Conservation (phyloP, 1,140 invertebrate genomes). For the Pseudoatta argentina region DNA sequence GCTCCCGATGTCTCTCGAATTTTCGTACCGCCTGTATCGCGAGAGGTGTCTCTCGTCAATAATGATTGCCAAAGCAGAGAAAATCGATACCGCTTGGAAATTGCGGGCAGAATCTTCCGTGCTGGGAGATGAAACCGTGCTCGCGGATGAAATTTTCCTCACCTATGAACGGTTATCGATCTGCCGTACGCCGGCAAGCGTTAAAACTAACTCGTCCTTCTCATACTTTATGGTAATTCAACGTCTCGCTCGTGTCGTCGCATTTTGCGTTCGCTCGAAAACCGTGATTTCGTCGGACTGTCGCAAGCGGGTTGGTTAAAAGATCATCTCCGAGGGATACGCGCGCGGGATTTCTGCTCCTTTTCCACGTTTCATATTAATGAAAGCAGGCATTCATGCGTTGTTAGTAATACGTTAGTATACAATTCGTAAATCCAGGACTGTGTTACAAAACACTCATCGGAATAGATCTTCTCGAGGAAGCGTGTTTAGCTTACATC, state of each 20-base stretch:
- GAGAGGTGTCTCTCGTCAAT: constrained; percentile 49
- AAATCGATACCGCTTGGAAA: constrained; percentile 55
- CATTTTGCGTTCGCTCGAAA: background rate
- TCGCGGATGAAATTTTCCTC: constrained; percentile 59
- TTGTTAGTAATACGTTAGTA: constrained; percentile 44
- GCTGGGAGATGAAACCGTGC: constrained; percentile 42
- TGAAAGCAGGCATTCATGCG: background rate
- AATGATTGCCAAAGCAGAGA: constrained; percentile 49
- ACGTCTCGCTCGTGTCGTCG: constrained; percentile 19
- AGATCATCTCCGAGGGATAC: background rate
- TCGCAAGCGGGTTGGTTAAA: background rate
- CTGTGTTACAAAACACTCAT: background rate
- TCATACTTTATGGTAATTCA: constrained; percentile 42
- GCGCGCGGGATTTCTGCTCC: background rate
- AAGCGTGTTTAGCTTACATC: constrained; percentile 9
- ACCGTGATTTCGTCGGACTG: background rate
- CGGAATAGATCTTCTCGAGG: background rate
- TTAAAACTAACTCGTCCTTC: constrained; percentile 47
- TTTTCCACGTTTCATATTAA: background rate
- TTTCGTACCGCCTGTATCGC: constrained; percentile 46
- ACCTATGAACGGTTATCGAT: constrained; percentile 59
- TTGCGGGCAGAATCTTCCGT: constrained; percentile 42
- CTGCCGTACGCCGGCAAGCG: constrained; percentile 29
- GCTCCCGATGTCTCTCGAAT: constrained; percentile 36
- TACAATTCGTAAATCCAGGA: background rate